A percentile compares a stretch with the other conserved stretches of the same genome.
These are phyloP conservation scores for Ochotona curzoniae DNA, from an alignment of 2,113 vertebrate genomes.

Conservation along the genomic window DNA sequence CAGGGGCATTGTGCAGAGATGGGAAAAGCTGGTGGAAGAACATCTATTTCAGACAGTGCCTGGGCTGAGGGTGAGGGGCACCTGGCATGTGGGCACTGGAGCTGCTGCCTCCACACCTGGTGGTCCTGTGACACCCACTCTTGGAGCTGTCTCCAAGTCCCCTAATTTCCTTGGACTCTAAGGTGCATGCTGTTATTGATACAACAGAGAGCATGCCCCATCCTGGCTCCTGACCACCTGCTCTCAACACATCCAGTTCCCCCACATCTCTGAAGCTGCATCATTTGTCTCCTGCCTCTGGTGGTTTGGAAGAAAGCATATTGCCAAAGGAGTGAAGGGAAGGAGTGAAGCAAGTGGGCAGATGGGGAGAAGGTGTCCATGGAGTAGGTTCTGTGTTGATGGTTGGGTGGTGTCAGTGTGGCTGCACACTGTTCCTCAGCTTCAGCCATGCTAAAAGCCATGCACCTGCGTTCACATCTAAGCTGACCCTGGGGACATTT, in stretches of 20 bases:
- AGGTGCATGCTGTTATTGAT: no score
- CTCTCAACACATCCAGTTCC: no score
- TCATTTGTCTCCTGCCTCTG: no score
- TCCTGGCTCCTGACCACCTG: not conserved
- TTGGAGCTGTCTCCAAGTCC: not conserved
- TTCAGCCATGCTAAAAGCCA: no score
- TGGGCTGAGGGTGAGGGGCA: not conserved
- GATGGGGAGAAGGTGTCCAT: not conserved
- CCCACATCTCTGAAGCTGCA: no score
- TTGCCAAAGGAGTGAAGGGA: not conserved
- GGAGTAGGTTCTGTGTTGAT: not conserved
- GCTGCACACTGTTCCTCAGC: no score
- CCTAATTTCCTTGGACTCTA: no score
- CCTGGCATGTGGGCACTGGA: no score
- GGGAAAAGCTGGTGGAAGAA: not conserved
- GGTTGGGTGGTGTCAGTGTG: not conserved
- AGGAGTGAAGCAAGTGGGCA: not conserved
- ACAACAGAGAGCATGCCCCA: no score
- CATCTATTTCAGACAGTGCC: fast-evolving
- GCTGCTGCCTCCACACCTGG: not conserved
- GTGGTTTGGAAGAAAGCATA: not conserved
- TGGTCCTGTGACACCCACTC: not conserved
- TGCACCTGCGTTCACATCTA: no score
- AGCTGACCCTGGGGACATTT: no score
- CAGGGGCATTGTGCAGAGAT: not conserved